These are phyloP conservation scores for Heliconius melpomene DNA, from an alignment of 1,140 invertebrate species.

Conservation along the genomic window DNA sequence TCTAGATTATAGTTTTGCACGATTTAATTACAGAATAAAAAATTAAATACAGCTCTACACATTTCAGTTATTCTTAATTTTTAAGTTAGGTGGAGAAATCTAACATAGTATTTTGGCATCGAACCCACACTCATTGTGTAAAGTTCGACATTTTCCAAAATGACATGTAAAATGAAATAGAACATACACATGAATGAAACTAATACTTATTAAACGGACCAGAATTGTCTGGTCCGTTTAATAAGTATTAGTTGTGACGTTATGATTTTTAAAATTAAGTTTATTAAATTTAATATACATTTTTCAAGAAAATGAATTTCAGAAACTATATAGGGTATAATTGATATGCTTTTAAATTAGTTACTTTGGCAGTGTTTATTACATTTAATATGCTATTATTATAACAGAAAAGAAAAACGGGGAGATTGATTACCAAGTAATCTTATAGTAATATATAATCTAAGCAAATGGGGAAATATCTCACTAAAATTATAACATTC, in stretches of 20 bases:
- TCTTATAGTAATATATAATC: no score
- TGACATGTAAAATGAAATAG: no score
- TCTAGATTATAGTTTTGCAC: background rate
- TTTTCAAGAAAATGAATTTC: no score
- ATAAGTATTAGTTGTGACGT: no score
- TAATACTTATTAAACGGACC: no score
- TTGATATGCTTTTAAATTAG: constrained; percentile 8
- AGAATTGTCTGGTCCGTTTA: no score
- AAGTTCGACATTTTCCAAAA: no score
- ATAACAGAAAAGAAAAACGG: background rate
- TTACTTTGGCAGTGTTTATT: constrained; percentile 3
- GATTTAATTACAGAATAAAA: background rate
- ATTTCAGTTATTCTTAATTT: background rate
- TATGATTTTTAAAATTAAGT: no score
- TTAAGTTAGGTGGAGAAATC: background rate
- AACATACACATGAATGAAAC: no score
- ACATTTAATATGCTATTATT: background rate
- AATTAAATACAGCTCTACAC: background rate
- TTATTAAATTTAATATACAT: no score
- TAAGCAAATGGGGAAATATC: background rate
- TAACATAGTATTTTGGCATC: no score
- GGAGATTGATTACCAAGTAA: background rate
- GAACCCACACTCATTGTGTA: no score
- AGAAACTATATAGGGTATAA: background rate
- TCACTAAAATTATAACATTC: background rate